Percentiles rank a stretch among this genome's conserved stretches.
These are phyloP conservation scores for Papilio helenus DNA, from an alignment of 1,140 invertebrate species.

Conservation along the genomic window DNA sequence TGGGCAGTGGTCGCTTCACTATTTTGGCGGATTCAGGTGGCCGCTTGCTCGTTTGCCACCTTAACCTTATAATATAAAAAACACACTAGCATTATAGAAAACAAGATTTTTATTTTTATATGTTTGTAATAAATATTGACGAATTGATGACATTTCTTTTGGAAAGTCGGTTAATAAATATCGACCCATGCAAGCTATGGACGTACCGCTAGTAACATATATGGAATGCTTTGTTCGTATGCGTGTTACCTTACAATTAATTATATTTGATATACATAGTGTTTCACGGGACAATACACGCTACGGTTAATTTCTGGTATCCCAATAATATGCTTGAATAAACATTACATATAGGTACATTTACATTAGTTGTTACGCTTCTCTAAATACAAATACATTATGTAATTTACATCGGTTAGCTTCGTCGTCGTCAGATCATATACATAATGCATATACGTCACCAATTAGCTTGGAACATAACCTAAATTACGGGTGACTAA, in stretches of 20 bases:
- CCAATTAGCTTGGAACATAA: no score
- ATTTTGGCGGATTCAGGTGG: no score
- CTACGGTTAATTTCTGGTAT: neutral
- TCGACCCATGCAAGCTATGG: neutral
- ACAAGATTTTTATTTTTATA: no score
- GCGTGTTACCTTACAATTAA: neutral
- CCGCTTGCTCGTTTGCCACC: no score
- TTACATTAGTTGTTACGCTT: neutral
- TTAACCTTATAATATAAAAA: no score
- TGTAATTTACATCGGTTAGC: neutral
- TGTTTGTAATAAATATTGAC: no score
- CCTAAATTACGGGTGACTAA: no score
- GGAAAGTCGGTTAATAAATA: neutral
- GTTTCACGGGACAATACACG: constrained; percentile 17
- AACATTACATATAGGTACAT: neutral
- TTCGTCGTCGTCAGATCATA: neutral
- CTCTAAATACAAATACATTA: neutral
- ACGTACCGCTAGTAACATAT: neutral
- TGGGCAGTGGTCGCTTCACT: no score
- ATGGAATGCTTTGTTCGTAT: neutral
- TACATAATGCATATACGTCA: no score
- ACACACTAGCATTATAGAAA: no score
- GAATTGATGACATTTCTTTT: no score
- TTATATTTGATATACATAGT: constrained; percentile 9
- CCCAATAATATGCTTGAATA: constrained; percentile 14